These are phyloP conservation scores for Notiomystis cincta DNA, from an alignment of 2,113 vertebrate genomes.

Conservation along the genomic window DNA sequence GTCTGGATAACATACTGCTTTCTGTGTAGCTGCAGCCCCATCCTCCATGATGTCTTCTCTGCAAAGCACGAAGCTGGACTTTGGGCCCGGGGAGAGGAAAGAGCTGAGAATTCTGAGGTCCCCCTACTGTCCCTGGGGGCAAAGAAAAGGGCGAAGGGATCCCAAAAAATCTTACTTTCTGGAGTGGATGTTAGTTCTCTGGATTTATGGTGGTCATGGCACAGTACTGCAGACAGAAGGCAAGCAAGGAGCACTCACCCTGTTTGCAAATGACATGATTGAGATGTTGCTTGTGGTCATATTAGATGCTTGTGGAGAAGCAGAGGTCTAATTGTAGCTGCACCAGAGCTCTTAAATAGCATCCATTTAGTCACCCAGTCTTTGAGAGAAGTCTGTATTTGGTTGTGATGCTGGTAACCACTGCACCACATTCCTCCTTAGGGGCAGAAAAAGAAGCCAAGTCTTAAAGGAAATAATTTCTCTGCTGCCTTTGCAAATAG, in stretches of 20 bases:
- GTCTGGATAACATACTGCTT: conserved; percentile 13
- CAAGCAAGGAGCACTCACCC: not conserved
- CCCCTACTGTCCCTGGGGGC: not conserved
- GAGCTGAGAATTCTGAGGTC: not conserved
- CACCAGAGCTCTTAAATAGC: conserved; percentile 29
- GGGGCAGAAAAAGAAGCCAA: conserved; percentile 44
- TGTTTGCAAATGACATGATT: not conserved
- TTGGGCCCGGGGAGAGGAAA: not conserved
- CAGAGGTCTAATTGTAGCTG: conserved; percentile 41
- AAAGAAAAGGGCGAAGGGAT: not conserved
- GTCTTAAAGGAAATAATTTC: conserved; percentile 18
- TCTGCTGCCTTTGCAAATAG: conserved; percentile 20
- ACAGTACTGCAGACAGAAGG: not conserved
- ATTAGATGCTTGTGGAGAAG: conserved; percentile 50
- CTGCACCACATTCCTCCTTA: conserved; percentile 43
- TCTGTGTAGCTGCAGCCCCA: not conserved
- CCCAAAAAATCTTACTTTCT: not conserved
- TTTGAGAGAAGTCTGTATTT: conserved; percentile 12
- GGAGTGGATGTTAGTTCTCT: not conserved
- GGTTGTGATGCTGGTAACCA: conserved; percentile 49
- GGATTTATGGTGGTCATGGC: not conserved
- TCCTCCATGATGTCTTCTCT: not conserved
- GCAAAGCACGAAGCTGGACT: not conserved
- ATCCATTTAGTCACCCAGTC: conserved; percentile 38
- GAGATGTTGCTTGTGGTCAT: conserved; percentile 30